Percentiles rank a stretch among this genome's conserved stretches.
Conservation (phyloP, 2,113 vertebrate genomes). For the Girardinichthys multiradiatus region DNA sequence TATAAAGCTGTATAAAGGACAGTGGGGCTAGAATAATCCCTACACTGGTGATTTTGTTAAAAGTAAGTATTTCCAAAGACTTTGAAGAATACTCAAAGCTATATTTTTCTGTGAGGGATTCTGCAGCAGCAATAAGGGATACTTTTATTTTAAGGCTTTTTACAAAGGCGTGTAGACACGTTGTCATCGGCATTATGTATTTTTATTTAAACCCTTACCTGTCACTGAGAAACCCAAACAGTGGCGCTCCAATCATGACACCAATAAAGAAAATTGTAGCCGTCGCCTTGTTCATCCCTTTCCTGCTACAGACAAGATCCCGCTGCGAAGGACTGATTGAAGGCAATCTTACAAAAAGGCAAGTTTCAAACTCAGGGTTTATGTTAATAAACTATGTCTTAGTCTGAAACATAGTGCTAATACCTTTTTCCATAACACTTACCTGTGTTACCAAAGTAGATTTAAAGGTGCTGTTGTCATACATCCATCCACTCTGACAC, state of each 20-base stretch:
- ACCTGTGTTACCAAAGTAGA: constrained; percentile 91
- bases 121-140: too few species aligned
- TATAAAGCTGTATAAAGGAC: too few species aligned
- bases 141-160: neutral
- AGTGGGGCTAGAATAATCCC: too few species aligned
- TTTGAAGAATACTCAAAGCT: too few species aligned
- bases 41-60: too few species aligned
- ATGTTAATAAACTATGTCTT: too few species aligned
- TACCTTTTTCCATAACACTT: constrained; percentile 35
- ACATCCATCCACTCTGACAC: constrained; percentile 89
- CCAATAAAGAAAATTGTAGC: constrained; percentile 89
- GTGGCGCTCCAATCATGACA: constrained; percentile 84
- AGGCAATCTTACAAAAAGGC: neutral
- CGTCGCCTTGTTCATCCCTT: constrained; percentile 82
- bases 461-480: constrained; percentile 84
- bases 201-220: constrained; percentile 72
- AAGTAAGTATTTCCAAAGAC: too few species aligned
- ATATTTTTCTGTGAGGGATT: too few species aligned
- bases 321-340: constrained; percentile 78
- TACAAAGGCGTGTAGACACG: neutral
- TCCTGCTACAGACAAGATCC: constrained; percentile 89
- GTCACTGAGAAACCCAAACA: constrained; percentile 87
- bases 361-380: too few species aligned
- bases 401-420: neutral
- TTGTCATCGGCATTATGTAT: neutral